Evolutionary conservation across 2,113 vertebrate species (phyloP).

Genomic region (Leuciscus idus): DNA sequence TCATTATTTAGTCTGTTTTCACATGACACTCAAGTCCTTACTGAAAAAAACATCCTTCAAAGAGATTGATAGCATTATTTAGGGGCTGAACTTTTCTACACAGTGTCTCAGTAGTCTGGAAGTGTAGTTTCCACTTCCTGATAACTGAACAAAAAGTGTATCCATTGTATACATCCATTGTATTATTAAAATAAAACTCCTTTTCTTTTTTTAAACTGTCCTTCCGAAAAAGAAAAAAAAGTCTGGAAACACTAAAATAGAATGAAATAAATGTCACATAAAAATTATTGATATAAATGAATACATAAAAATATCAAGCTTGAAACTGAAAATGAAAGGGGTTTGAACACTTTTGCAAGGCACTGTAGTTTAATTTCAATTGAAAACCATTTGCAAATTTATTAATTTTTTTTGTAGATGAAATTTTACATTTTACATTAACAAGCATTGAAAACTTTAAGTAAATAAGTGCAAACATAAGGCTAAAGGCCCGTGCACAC

Average conservation of each 20-base stretch:
- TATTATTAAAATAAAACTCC: background rate
- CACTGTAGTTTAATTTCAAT: background rate
- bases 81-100: background rate
- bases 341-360: constrained; percentile 14
- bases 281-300: background rate
- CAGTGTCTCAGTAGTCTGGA: background rate
- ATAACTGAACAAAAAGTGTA: background rate
- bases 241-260: background rate
- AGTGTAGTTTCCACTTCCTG: background rate
- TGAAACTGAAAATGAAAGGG: background rate
- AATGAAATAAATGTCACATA: background rate
- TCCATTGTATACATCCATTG: background rate
- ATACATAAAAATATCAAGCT: background rate
- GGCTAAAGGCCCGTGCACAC: constrained; percentile 16
- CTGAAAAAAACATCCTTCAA: background rate
- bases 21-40: no score
- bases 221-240: no score
- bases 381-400: background rate
- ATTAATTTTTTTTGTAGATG: background rate
- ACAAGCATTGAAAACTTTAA: background rate
- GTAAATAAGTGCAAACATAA: constrained; percentile 30
- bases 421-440: background rate
- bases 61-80: background rate
- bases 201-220: no score
- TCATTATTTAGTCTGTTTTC: no score